Evolutionary conservation across 2,797 vertebrate species (phyloP), one percentile per base, ranked within the genome.

Genomic region (Melanotaenia pygmaea): DNA sequence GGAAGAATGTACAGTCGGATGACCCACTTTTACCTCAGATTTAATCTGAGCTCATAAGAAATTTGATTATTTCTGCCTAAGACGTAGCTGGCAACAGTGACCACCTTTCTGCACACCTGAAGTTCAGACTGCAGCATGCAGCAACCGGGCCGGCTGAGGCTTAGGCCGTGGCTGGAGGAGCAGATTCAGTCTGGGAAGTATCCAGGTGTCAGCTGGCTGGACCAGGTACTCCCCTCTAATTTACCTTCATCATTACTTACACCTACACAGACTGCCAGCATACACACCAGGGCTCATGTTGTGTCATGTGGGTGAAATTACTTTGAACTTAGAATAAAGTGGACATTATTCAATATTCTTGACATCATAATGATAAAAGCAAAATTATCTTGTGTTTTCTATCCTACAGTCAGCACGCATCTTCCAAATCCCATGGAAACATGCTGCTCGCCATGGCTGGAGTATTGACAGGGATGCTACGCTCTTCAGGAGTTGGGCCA

Each of bases 391-490:
- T 38, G 5, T 64, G 14, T 53, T 2, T 70, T 75, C 59, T 20
- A 7, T 60, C 67, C n/a, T 24, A 14, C 70, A 95, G 94, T 72
- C 91, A 8, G 91, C 89, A 18, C 74, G 54, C 59, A 88, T 95
- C 68, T 96, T 96, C 80, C 95, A 96, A 74, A 95, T 96, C 81
- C 94, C 95, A 1, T 96, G 95, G 95, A 96, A 94, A 68, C 95
- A 96, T 6, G 95, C 94, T 0, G 95, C 95, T 64, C 94, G 94
- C 53, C 95, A 95, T 8, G 94, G 95, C 61, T 96, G 94, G 94
- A 94, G 92, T 59, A 94, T 96, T 34, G 94, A 96, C 85, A 86
- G 87, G 63, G 95, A 95, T 77, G 95, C 95, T 22, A 93, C 93
- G 10, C 93, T 96, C 64, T 96, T 96, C 88, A 90, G 93, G 82